phyloP scores from a whole-genome alignment of 1,140 invertebrate genomes.

The Hyles euphorbiae region DNA sequence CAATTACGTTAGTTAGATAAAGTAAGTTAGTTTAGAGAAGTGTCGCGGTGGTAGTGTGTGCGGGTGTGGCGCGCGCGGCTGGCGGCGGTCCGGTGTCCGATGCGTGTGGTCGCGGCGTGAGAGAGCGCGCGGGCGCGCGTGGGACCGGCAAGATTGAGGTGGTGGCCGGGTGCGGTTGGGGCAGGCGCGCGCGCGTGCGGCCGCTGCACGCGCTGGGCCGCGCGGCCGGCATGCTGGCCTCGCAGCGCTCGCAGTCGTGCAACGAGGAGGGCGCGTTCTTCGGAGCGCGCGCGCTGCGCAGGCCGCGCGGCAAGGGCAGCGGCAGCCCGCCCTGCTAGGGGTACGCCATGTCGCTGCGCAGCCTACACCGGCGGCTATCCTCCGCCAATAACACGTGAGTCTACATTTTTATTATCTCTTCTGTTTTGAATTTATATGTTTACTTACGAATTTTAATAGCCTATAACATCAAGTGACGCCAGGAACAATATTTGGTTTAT shows the following conservation, averaged over 20 bases:
- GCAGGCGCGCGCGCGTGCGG: conserved; percentile 63
- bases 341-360: conserved; percentile 77
- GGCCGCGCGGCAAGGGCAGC: conserved; percentile 68
- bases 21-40: conserved; percentile 41
- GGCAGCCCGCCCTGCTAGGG: conserved; percentile 72
- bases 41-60: conserved; percentile 6
- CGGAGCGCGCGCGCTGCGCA: conserved; percentile 69
- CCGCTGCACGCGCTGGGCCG: conserved; percentile 54
- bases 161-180: conserved; percentile 63
- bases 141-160: conserved; percentile 62
- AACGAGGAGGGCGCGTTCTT: conserved; percentile 75
- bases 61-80: conserved; percentile 3
- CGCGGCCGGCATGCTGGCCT: conserved; percentile 60
- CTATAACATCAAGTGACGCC: no score
- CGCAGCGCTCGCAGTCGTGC: conserved; percentile 72
- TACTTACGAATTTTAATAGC: no score
- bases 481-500: no score
- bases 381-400: conserved; percentile 71
- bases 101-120: conserved; percentile 25
- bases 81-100: conserved; percentile 9
- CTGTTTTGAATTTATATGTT: no score
- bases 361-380: conserved; percentile 72
- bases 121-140: conserved; percentile 22
- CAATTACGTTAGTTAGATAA: conserved; percentile 46
- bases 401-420: background rate